phyloP scores from a whole-genome alignment of 2,113 vertebrate species.

The Oryzias woworae region DNA sequence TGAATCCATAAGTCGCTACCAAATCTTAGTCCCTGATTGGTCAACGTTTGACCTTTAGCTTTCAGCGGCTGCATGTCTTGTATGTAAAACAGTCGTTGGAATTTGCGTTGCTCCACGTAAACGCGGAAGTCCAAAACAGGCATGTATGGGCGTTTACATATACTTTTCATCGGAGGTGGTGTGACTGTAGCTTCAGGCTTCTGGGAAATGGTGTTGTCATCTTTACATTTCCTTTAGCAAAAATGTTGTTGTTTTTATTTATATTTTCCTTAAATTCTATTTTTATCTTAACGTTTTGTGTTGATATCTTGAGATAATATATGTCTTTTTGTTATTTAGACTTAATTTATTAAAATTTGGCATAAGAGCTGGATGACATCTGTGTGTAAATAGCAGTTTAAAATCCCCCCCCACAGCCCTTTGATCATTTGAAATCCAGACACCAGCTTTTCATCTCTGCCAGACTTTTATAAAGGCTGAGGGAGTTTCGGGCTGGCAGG shows the following conservation, averaged over 20 bases:
- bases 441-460: slow-evolving; percentile 36
- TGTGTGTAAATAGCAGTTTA: slow-evolving; percentile 50
- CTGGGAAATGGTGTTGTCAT: slow-evolving; percentile 5
- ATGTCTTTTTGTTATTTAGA: slow-evolving; percentile 50
- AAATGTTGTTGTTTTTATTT: slow-evolving; percentile 39
- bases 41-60: too few relatives aligned
- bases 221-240: slow-evolving; percentile 23
- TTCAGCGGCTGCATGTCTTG: too few relatives aligned
- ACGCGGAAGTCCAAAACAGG: too few relatives aligned
- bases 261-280: slow-evolving; percentile 67
- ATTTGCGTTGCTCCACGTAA: too few relatives aligned
- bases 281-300: slow-evolving; percentile 52
- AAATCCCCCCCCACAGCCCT: slow-evolving; percentile 12
- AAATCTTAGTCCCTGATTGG: too few relatives aligned
- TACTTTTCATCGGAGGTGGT: too few relatives aligned
- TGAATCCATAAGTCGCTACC: too few relatives aligned
- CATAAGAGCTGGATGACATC: slow-evolving; percentile 15
- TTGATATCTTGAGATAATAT: slow-evolving; percentile 35
- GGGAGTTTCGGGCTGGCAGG: slow-evolving; percentile 6
- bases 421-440: slow-evolving; percentile 44
- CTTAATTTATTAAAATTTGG: slow-evolving; percentile 57
- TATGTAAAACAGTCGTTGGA: too few relatives aligned
- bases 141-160: too few relatives aligned
- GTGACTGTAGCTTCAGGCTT: background rate
- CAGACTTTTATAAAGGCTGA: background rate